phyloP scores from a whole-genome alignment of 2,888 invertebrate genomes.

The Muscina levida region DNA sequence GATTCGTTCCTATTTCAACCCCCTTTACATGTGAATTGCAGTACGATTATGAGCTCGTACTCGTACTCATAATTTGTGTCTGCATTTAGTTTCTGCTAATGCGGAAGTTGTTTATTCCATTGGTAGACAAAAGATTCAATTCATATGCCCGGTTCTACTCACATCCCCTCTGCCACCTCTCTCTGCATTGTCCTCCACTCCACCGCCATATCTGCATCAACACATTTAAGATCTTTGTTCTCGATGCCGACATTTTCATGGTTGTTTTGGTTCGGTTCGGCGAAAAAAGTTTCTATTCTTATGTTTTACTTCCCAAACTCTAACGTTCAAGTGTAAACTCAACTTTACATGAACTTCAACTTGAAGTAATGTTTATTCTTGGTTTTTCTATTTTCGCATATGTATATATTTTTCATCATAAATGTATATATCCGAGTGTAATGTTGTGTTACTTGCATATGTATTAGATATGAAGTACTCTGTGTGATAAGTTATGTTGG shows the following conservation, averaged over 20 bases:
- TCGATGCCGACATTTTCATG: constrained; percentile 22
- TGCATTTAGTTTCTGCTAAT: constrained; percentile 46
- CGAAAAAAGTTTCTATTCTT: constrained; percentile 39
- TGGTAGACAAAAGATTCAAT: constrained; percentile 54
- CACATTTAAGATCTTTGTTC: constrained; percentile 37
- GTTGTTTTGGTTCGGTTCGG: constrained; percentile 15
- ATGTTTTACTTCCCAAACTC: constrained; percentile 53
- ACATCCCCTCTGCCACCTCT: constrained; percentile 29
- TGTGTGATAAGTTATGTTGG: not conserved
- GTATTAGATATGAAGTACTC: no score
- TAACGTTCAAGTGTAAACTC: constrained; percentile 63
- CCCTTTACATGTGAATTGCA: not conserved
- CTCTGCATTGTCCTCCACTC: not conserved
- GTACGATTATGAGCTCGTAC: not conserved
- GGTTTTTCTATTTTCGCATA: constrained; percentile 7
- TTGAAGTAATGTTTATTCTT: constrained; percentile 54
- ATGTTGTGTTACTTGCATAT: constrained; percentile 4
- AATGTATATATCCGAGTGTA: not conserved
- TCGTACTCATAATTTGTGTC: not conserved
- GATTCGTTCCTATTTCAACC: no score
- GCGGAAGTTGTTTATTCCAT: constrained; percentile 57
- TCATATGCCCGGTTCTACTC: constrained; percentile 22
- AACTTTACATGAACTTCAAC: constrained; percentile 66
- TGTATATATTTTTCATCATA: no score
- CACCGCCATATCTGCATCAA: constrained; percentile 29